Conservation (phyloP, 2,113 vertebrate species). For the Eretmochelys imbricata region DNA sequence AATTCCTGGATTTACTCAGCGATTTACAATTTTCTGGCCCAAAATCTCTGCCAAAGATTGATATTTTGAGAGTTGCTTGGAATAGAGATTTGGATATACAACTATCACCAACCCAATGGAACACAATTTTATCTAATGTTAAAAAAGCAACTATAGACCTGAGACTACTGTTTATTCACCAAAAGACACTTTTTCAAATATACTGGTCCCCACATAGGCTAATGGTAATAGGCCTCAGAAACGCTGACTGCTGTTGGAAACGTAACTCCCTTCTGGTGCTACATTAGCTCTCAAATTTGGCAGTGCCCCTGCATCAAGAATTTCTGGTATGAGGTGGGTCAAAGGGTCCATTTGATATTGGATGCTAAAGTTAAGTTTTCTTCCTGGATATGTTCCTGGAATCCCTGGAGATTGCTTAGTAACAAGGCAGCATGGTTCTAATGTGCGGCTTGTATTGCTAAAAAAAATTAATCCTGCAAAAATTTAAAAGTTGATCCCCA, state of each 20-base stretch:
- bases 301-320: not conserved
- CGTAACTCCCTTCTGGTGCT: not conserved
- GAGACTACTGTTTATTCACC: not conserved
- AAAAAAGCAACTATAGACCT: not conserved
- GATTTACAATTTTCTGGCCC: not conserved
- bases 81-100: not conserved
- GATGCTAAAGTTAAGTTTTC: not conserved
- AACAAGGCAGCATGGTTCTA: not conserved
- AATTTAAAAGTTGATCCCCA: not conserved
- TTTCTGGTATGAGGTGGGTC: not conserved
- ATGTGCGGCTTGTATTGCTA: not conserved
- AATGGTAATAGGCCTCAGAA: not conserved
- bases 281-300: not conserved
- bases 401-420: not conserved
- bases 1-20: not conserved
- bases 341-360: not conserved
- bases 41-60: not conserved
- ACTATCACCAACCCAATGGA: not conserved
- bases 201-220: not conserved
- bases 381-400: not conserved
- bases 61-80: not conserved
- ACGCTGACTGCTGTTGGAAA: not conserved
- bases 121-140: not conserved
- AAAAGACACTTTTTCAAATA: not conserved
- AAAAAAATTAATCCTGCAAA: not conserved